These are phyloP conservation scores for Manis javanica DNA, from an alignment of 2,797 vertebrate genomes.

Conservation along the genomic window DNA sequence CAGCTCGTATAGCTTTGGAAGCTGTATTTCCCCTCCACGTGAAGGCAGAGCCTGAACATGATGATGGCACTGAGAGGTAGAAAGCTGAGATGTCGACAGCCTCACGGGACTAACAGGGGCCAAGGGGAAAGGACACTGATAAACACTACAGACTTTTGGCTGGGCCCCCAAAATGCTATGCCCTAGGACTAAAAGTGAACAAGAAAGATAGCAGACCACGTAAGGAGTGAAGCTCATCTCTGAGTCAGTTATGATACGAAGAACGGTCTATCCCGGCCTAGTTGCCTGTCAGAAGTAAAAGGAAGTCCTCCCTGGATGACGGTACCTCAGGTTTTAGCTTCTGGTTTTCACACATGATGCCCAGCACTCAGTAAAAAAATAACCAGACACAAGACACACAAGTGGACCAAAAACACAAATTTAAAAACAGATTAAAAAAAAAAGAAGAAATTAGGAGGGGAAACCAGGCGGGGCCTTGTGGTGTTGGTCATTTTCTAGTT, in stretches of 20 bases:
- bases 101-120: background rate
- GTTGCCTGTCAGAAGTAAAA: background rate
- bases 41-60: rapidly evolving
- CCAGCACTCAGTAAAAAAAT: background rate
- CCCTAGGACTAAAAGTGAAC: rapidly evolving
- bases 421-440: background rate
- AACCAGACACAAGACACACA: background rate
- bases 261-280: no score
- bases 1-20: rapidly evolving
- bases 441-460: background rate
- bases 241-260: background rate
- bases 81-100: background rate
- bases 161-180: background rate
- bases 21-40: rapidly evolving
- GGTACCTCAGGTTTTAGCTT: background rate
- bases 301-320: background rate
- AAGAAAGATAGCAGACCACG: background rate
- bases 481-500: rapidly evolving
- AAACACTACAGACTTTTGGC: background rate
- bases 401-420: background rate
- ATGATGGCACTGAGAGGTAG: rapidly evolving
- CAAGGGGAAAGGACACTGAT: background rate
- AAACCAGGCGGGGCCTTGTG: rapidly evolving
- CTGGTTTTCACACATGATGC: background rate
- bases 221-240: no score